Evolutionary conservation across 2,113 vertebrate genomes (phyloP).

Genomic region (Tapirus terrestris): DNA sequence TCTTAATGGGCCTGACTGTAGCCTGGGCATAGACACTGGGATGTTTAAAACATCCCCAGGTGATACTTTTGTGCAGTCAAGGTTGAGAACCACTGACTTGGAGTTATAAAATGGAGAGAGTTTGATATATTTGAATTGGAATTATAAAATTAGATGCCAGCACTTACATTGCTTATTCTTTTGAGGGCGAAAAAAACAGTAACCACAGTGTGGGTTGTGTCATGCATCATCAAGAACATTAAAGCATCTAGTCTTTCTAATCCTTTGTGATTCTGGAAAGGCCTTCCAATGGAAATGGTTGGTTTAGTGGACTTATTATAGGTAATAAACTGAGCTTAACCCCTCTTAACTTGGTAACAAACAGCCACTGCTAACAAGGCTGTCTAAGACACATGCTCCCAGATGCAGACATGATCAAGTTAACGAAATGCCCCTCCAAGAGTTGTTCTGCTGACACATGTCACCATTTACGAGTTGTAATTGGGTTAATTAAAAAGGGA

Average conservation of each 20-base stretch:
- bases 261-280: not conserved
- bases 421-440: not conserved
- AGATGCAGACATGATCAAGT: constrained; percentile 13
- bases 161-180: not conserved
- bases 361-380: not conserved
- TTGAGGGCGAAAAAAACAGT: not conserved
- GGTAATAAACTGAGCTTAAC: not conserved
- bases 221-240: not conserved
- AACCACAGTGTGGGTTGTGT: not conserved
- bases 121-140: not conserved
- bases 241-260: constrained; percentile 6
- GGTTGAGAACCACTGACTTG: not conserved
- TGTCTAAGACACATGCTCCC: not conserved
- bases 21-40: not conserved
- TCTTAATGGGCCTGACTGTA: not conserved
- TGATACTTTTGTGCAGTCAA: not conserved
- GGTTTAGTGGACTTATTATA: not conserved
- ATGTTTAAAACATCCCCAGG: not conserved
- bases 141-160: constrained; percentile 41
- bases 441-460: constrained; percentile 42
- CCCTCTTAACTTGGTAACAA: constrained; percentile 8
- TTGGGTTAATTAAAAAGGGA: constrained; percentile 67
- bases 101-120: not conserved
- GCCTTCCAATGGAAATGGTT: not conserved
- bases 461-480: constrained; percentile 64